These are phyloP conservation scores for Echiichthys vipera DNA, from an alignment of 2,797 vertebrate species.

Conservation along the genomic window DNA sequence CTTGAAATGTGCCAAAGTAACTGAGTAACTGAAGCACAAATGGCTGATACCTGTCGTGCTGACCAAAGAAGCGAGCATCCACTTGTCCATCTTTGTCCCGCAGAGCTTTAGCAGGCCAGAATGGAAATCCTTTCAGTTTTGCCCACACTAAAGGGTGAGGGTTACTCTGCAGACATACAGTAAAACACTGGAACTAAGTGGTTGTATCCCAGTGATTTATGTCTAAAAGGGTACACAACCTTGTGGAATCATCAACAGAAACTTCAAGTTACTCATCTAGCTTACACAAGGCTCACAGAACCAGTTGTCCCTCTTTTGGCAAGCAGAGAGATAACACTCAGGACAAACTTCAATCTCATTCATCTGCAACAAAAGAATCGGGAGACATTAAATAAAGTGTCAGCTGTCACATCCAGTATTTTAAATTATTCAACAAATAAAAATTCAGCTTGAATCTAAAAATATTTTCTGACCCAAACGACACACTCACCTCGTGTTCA, in stretches of 20 bases:
- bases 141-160: constrained; percentile 98
- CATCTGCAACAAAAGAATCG: constrained; percentile 88
- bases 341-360: constrained; percentile 99
- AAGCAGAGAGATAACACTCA: constrained; percentile 98
- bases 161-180: constrained; percentile 90
- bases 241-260: constrained; percentile 31
- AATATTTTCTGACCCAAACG: not conserved
- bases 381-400: not conserved
- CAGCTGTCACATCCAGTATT: not conserved
- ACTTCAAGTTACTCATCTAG: constrained; percentile 48
- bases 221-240: constrained; percentile 31
- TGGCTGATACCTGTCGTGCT: constrained; percentile 92
- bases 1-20: not conserved
- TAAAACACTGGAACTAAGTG: constrained; percentile 46
- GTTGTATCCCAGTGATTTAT: constrained; percentile 14
- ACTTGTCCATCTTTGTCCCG: constrained; percentile 98
- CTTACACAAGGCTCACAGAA: constrained; percentile 99
- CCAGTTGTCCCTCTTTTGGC: constrained; percentile 99
- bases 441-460: too few species aligned
- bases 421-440: not conserved
- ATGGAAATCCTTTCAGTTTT: constrained; percentile 99
- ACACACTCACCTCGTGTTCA: constrained; percentile 93
- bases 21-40: constrained; percentile 12
- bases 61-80: constrained; percentile 98
- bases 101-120: constrained; percentile 99